Conservation (phyloP, 1,140 invertebrate genomes). For the Pygmarrhopalites habei region DNA sequence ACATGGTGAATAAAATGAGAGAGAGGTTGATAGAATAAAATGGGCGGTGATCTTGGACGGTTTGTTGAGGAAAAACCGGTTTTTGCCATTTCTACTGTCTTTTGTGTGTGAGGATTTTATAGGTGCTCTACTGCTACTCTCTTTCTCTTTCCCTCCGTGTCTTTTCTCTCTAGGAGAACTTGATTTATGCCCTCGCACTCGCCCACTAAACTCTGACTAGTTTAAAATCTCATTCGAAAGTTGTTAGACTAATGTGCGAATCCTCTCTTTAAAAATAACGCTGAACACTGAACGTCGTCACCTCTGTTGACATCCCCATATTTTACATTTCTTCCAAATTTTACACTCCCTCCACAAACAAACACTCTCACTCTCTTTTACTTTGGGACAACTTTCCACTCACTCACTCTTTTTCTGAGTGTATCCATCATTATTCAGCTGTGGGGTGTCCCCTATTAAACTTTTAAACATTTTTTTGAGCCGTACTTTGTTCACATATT, state of each 20-base stretch:
- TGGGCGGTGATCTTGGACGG: background rate
- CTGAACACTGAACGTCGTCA: slow-evolving; percentile 9
- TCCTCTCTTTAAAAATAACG: slow-evolving; percentile 13
- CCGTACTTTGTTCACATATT: too few species aligned
- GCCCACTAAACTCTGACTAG: slow-evolving; percentile 13
- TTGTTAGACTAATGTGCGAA: slow-evolving; percentile 19
- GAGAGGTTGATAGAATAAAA: background rate
- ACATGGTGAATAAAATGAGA: too few species aligned
- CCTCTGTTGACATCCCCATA: slow-evolving; percentile 7
- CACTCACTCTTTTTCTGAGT: too few species aligned
- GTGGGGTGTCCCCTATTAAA: too few species aligned
- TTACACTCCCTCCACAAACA: too few species aligned
- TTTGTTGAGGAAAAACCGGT: slow-evolving; percentile 18
- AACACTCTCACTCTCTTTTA: too few species aligned
- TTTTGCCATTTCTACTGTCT: background rate
- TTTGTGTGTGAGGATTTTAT: background rate
- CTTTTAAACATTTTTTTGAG: too few species aligned
- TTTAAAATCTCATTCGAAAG: slow-evolving; percentile 21
- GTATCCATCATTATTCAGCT: too few species aligned
- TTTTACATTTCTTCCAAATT: background rate
- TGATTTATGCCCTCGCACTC: slow-evolving; percentile 14
- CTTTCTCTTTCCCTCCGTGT: background rate
- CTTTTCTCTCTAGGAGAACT: background rate
- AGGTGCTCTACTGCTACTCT: background rate
- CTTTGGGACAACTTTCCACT: too few species aligned